Base-by-base conservation (phyloP, 2,797 vertebrate species). In the Myiothlypis coronata region DNA sequence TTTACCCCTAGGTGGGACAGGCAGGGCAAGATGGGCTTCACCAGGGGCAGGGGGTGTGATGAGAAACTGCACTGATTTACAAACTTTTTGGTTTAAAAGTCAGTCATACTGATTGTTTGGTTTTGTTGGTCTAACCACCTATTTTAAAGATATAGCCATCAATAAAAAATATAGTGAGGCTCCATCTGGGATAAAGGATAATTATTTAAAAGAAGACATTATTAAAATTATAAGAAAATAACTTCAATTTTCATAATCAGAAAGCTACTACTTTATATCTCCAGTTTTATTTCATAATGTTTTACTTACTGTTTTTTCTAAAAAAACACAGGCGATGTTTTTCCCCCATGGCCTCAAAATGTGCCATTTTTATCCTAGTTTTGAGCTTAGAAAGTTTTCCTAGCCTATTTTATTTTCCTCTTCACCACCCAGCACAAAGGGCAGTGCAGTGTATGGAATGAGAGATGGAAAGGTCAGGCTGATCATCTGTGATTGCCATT, bases 341-440 rank as follows among this genome's bases (percentile, higher is more conserved):
- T 52, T 5, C 8, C n/a, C 35, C 34, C 16, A 4, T 47, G 82
- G 49, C 69, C 76, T 88, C 17, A 8, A 80, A 75, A 90, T 26
- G 41, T 11, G 24, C 49, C 20, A 55, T 70, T 96, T 94, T 91
- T 83, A 92, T 55, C 85, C 83, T 68, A 71, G 37, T 72, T 94
- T 65, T 32, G 37, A 85, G 86, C n/a, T 90, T 16, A 88, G 57
- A 82, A 95, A 83, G 47, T 34, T 96, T 77, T 81, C 65, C 60
- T 87, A 74, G 65, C 37, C 60, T 41, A 61, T 69, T 92, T 95
- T 85, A 84, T 85, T 96, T 95, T 92, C 47, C 57, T 81, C 81
- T 78, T 67, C 81, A 65, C 23, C 35, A 78, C 83, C 34, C 39
- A 64, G 71, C 57, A 80, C 64, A 68, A 77, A 93, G 78, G 83